Evolutionary conservation across 2,797 vertebrate genomes (phyloP).

Genomic region (Neosalanx taihuensis): DNA sequence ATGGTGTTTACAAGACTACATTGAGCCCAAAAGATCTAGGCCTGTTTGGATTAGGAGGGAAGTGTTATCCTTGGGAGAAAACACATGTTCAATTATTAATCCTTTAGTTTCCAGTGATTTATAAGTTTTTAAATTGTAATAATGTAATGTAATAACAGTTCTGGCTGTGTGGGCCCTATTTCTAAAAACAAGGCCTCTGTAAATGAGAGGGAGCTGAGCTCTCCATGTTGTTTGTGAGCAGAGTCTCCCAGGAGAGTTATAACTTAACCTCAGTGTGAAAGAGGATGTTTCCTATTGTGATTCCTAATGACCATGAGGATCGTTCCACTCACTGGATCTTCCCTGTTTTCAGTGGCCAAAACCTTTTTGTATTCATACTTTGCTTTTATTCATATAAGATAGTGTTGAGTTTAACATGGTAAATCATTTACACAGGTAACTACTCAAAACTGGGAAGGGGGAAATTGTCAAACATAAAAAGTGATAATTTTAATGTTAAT

Average conservation of each 20-base stretch:
- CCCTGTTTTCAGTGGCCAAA: constrained; percentile 26
- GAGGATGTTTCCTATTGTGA: constrained; percentile 79
- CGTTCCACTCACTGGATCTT: constrained; percentile 61
- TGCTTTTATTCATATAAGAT: no score
- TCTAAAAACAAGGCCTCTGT: constrained; percentile 32
- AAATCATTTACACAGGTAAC: no score
- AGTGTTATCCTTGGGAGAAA: not conserved
- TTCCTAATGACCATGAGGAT: constrained; percentile 79
- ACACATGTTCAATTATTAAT: not conserved
- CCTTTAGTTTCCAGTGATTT: not conserved
- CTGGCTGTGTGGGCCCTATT: constrained; percentile 35
- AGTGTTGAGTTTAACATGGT: no score
- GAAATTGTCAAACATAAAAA: no score
- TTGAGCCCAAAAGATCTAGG: not conserved
- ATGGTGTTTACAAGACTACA: not conserved
- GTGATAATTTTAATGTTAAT: no score
- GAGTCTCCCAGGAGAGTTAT: constrained; percentile 70
- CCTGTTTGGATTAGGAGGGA: not conserved
- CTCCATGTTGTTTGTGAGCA: constrained; percentile 70
- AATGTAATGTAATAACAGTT: not conserved
- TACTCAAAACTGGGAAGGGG: no score
- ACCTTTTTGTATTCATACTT: no score
- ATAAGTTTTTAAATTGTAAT: no score
- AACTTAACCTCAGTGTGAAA: constrained; percentile 73
- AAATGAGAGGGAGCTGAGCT: constrained; percentile 42